A percentile compares a stretch with the other conserved stretches of the same genome.
Evolutionary conservation across 2,797 vertebrate species (phyloP).

Genomic region (Megalops cyprinoides): DNA sequence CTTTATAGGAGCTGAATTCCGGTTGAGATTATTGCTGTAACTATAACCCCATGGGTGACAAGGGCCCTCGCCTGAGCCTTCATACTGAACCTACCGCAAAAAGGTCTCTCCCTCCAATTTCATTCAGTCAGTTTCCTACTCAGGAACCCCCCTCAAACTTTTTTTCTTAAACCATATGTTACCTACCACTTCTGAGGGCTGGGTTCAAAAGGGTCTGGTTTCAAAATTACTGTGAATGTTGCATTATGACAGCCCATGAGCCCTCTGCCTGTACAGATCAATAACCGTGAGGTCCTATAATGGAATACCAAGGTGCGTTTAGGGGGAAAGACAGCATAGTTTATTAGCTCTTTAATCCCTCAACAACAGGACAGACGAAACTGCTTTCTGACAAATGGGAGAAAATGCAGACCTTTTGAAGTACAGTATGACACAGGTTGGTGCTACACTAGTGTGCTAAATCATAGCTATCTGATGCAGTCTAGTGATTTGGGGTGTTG

Average conservation of each 20-base stretch:
- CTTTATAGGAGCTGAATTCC: background rate
- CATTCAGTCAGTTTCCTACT: background rate
- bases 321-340: background rate
- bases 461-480: too few species aligned
- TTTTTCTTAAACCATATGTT: background rate
- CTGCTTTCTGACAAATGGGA: background rate
- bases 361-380: background rate
- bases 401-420: background rate
- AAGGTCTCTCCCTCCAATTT: background rate
- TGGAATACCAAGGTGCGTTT: background rate
- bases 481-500: too few species aligned
- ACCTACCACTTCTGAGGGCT: background rate
- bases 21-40: background rate
- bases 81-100: background rate
- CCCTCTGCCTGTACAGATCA: too few species aligned
- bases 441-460: too few species aligned
- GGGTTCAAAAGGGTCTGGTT: conserved; percentile 12
- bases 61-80: background rate
- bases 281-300: too few species aligned
- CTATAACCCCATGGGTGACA: background rate
- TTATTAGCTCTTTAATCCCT: background rate
- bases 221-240: conserved; percentile 32
- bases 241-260: conserved; percentile 16
- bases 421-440: background rate
- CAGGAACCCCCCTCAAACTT: background rate